Evolutionary conservation across 2,113 vertebrate species (phyloP).

Genomic region (Cyprichromis sp.): DNA sequence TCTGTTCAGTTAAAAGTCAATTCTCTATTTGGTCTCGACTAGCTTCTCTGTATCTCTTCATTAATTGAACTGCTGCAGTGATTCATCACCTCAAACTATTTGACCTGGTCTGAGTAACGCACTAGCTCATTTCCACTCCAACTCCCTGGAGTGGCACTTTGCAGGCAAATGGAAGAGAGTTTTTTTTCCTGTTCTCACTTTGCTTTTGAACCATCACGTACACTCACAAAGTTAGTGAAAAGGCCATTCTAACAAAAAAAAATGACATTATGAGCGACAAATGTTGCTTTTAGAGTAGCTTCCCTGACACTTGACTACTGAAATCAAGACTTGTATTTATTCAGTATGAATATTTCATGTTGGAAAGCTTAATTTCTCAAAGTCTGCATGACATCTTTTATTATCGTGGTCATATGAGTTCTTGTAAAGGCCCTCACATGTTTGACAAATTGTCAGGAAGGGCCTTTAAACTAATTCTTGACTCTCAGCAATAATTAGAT

Average conservation of each 20-base stretch:
- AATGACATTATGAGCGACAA: neutral
- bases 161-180: neutral
- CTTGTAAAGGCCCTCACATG: neutral
- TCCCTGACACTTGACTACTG: neutral
- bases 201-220: neutral
- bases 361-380: constrained; percentile 11
- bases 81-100: constrained; percentile 39
- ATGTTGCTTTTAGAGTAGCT: neutral
- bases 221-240: neutral
- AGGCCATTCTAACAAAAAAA: neutral
- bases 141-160: constrained; percentile 1
- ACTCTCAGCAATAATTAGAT: constrained; percentile 59
- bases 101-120: constrained; percentile 17
- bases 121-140: constrained; percentile 5
- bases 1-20: neutral
- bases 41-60: neutral
- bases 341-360: neutral
- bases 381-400: constrained; percentile 1
- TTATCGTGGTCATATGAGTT: constrained; percentile 11
- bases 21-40: neutral
- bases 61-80: constrained; percentile 34
- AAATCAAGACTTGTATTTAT: constrained; percentile 1
- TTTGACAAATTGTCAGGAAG: constrained; percentile 42
- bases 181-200: neutral
- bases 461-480: constrained; percentile 44